These are phyloP conservation scores for Palaemon carinicauda DNA, from an alignment of 1,140 invertebrate genomes.

Conservation along the genomic window DNA sequence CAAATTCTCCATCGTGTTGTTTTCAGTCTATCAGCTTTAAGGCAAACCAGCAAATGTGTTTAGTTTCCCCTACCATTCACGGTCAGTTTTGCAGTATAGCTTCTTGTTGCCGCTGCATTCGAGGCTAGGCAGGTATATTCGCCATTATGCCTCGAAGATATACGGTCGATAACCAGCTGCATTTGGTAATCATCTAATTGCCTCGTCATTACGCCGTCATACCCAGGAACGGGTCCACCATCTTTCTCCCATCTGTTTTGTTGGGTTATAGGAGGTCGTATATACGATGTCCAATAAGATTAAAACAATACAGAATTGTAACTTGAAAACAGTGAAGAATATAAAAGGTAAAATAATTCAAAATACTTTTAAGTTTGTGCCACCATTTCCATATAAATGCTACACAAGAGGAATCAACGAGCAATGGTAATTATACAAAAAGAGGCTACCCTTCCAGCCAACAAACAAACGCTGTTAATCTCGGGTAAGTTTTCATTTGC, in stretches of 20 bases:
- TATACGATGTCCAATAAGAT: neutral
- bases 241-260: slow-evolving; percentile 74
- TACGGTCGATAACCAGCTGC: slow-evolving; percentile 59
- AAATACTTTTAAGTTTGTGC: too few relatives aligned
- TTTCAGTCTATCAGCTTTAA: neutral
- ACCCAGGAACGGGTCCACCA: slow-evolving; percentile 68
- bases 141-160: slow-evolving; percentile 66
- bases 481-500: too few relatives aligned
- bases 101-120: slow-evolving; percentile 67
- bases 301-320: neutral
- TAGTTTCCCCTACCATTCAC: slow-evolving; percentile 68
- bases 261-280: neutral
- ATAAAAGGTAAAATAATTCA: too few relatives aligned
- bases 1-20: too few relatives aligned
- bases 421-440: too few relatives aligned
- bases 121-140: slow-evolving; percentile 70
- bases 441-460: too few relatives aligned
- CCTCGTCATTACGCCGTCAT: slow-evolving; percentile 67
- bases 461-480: too few relatives aligned
- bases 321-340: too few relatives aligned
- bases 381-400: too few relatives aligned
- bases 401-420: too few relatives aligned
- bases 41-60: slow-evolving; percentile 57
- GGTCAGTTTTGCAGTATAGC: slow-evolving; percentile 66
- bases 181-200: slow-evolving; percentile 69